Conservation (phyloP, 2,797 vertebrate genomes). For the Ciconia nigra region DNA sequence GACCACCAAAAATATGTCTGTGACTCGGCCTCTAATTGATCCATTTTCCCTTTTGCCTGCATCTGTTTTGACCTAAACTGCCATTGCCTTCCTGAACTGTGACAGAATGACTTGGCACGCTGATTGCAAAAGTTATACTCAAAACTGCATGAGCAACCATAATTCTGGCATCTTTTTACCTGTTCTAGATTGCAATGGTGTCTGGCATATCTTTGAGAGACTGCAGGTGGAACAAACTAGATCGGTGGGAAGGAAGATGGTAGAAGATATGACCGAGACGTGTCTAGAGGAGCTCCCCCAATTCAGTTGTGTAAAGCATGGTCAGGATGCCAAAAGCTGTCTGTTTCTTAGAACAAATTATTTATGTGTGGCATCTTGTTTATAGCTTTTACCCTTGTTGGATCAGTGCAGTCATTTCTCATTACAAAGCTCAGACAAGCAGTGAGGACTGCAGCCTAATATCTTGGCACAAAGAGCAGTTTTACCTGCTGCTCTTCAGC, state of each 20-base stretch:
- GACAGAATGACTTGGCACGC: not conserved
- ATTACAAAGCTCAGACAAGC: not conserved
- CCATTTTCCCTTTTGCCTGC: not conserved
- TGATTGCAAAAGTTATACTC: not conserved
- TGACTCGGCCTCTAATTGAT: not conserved
- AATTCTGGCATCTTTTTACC: not conserved
- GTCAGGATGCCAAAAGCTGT: not conserved
- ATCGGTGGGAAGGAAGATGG: not conserved
- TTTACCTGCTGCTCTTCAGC: not conserved
- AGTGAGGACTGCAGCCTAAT: not conserved
- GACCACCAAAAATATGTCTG: not conserved
- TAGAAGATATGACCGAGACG: not conserved
- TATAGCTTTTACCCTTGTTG: not conserved
- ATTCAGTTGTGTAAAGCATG: not conserved
- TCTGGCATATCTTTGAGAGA: not conserved
- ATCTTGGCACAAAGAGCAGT: not conserved
- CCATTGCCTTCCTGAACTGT: not conserved
- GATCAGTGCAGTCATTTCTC: not conserved
- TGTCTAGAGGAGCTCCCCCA: not conserved
- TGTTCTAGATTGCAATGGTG: not conserved
- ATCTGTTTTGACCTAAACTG: not conserved
- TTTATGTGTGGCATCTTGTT: not conserved
- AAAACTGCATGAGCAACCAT: not conserved
- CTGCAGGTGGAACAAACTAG: fast-evolving
- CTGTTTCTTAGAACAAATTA: not conserved